Evolutionary conservation across 2,888 invertebrate genomes (phyloP), one percentile per base, ranked within the genome.

Genomic region (Lepas anatifera): DNA sequence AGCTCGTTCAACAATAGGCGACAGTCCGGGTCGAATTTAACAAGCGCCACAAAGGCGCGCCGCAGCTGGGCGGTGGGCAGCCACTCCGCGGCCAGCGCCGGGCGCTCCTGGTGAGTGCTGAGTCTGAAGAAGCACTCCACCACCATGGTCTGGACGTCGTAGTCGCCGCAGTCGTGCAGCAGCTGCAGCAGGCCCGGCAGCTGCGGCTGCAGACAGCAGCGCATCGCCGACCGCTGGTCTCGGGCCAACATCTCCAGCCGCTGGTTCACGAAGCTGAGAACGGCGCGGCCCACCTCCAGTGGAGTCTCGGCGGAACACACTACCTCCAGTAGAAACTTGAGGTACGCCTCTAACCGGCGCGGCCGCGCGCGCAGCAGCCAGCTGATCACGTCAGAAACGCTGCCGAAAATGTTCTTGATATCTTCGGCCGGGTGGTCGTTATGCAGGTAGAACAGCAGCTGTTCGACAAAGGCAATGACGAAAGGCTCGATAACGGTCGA

Each of bases 231-330:
- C 80, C 82, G 73, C 81, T 78, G 70, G 78, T 76, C 72, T 79
- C 78, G 73, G 79, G 80, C 39, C 78, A 78, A 50, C 79, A 79
- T 69, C 77, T 75, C 72, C 77, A 77, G n/a, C 76, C 78, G 69
- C 83, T 74, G 73, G 81, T 82, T 0, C 83, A 83, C 75, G 83
- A 83, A 32, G 82, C 81, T 25, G 81, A 81, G 10, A 78, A 74
- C 41, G 78, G 69, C 29, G 78, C 72, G 18, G 74, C 72, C 16
- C 73, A 68, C 41, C 68, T 68, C 50, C 68, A 68, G n/a, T 63
- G 70, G 6, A 67, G 39, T 66, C 25, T 27, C 39, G n/a, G 18
- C 58, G 8, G 32, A 4, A 32, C 29, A 32, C 18, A 32, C 22
- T 35, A 58, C 35, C 35, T 32, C 2, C 35, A 58, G 32, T 25